A percentile compares a stretch with the other conserved stretches of the same genome.
phyloP scores from a whole-genome alignment of 64 coral and sea anemone genomes.

The Montipora foliosa region DNA sequence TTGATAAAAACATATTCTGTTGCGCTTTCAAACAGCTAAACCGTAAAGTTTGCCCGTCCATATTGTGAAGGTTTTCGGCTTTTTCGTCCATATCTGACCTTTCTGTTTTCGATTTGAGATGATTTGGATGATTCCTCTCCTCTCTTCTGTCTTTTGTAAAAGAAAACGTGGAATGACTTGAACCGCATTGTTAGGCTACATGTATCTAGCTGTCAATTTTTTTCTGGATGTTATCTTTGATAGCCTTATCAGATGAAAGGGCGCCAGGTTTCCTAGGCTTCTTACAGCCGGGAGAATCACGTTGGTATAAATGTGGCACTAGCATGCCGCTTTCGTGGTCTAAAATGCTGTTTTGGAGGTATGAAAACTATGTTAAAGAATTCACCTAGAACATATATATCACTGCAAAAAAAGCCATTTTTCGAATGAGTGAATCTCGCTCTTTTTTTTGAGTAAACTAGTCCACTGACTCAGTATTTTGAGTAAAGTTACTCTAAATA shows the following conservation, averaged over 20 bases:
- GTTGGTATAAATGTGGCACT: not conserved
- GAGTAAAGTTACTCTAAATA: no score
- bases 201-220: not conserved
- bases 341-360: not conserved
- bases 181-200: constrained; percentile 20
- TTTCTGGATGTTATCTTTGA: constrained; percentile 20
- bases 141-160: not conserved
- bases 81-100: not conserved
- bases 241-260: not conserved
- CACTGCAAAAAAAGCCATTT: no score
- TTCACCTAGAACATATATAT: no score
- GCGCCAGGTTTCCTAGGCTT: not conserved
- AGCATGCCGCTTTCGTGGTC: no score
- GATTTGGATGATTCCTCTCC: not conserved
- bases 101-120: not conserved
- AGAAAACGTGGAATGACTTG: not conserved
- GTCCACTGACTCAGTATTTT: no score
- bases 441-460: no score
- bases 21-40: not conserved
- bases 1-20: not conserved
- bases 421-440: no score
- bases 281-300: not conserved
- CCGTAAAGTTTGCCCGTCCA: not conserved
- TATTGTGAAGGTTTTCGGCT: not conserved
- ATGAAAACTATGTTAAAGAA: constrained; percentile 10